Evolutionary conservation across 2,888 invertebrate species (phyloP).

Genomic region (Nomada lathburiana): DNA sequence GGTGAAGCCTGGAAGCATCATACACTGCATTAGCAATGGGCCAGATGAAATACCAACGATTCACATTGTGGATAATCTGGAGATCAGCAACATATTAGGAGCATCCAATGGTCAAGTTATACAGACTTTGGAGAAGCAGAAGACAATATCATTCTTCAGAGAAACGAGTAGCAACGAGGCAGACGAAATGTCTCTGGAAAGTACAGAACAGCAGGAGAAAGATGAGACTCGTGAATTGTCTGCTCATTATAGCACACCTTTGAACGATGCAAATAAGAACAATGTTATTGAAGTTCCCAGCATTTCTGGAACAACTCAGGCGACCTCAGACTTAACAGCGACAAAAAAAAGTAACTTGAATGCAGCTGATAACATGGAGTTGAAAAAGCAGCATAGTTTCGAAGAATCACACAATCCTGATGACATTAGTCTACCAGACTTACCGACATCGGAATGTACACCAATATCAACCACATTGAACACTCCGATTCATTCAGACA

Average conservation of each 20-base stretch:
- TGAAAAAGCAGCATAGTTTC: conserved; percentile 77
- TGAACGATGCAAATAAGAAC: conserved; percentile 16
- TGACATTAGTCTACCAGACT: conserved; percentile 82
- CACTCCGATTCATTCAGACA: conserved; percentile 82
- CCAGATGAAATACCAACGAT: conserved; percentile 80
- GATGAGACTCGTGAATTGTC: conserved; percentile 9
- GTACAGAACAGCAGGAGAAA: conserved; percentile 29
- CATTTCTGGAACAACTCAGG: conserved; percentile 20
- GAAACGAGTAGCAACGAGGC: conserved; percentile 31
- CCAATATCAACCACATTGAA: conserved; percentile 82
- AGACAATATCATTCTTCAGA: conserved; percentile 57
- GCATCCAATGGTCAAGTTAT: conserved; percentile 52
- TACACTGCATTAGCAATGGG: conserved; percentile 77
- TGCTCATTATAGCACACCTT: conserved; percentile 20
- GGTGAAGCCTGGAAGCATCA: conserved; percentile 73
- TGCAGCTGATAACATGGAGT: conserved; percentile 44
- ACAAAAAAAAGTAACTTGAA: conserved; percentile 41
- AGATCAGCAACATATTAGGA: conserved; percentile 70
- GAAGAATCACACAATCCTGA: conserved; percentile 81
- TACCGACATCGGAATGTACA: conserved; percentile 81
- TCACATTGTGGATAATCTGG: conserved; percentile 81
- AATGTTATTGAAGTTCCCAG: conserved; percentile 13
- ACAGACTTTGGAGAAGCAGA: conserved; percentile 56
- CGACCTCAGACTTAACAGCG: conserved; percentile 9
- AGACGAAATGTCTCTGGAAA: conserved; percentile 23